Conservation (phyloP, 2,888 invertebrate genomes). For the Idaea straminata region DNA sequence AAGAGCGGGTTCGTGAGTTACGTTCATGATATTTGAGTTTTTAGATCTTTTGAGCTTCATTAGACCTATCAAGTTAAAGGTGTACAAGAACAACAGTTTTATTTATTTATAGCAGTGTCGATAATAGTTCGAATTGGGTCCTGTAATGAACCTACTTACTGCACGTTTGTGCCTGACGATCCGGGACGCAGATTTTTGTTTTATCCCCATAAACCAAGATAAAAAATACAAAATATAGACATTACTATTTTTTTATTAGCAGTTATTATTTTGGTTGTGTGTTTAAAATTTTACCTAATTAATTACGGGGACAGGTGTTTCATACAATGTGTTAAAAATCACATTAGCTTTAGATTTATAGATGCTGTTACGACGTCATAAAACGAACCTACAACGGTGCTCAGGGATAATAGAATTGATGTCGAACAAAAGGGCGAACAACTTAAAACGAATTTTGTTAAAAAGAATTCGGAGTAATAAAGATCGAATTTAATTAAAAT, state of each 20-base stretch:
- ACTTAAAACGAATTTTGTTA: slow-evolving; percentile 29
- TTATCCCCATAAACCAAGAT: neutral
- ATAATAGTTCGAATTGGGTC: too few species aligned
- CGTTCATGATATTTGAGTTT: too few species aligned
- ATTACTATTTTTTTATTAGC: too few species aligned
- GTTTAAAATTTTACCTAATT: neutral
- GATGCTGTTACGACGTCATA: slow-evolving; percentile 37
- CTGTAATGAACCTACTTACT: too few species aligned
- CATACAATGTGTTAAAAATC: slow-evolving; percentile 28
- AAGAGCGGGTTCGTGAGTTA: too few species aligned
- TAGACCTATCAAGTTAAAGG: too few species aligned
- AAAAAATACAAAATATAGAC: neutral
- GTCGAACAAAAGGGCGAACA: slow-evolving; percentile 26
- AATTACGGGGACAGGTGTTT: slow-evolving; percentile 33
- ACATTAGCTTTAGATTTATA: slow-evolving; percentile 34
- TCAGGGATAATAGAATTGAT: slow-evolving; percentile 25
- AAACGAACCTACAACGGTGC: slow-evolving; percentile 31
- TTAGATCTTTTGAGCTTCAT: too few species aligned
- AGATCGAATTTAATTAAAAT: slow-evolving; percentile 29
- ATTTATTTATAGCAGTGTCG: too few species aligned
- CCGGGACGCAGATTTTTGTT: neutral
- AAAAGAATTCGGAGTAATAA: slow-evolving; percentile 28
- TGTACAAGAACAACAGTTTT: too few species aligned
- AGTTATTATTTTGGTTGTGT: slow-evolving; percentile 19
- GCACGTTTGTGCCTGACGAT: too few species aligned